A percentile compares a stretch with the other conserved stretches of the same genome.
Evolutionary conservation across 1,140 invertebrate genomes (phyloP).

Genomic region (Temnothorax longispinosus): DNA sequence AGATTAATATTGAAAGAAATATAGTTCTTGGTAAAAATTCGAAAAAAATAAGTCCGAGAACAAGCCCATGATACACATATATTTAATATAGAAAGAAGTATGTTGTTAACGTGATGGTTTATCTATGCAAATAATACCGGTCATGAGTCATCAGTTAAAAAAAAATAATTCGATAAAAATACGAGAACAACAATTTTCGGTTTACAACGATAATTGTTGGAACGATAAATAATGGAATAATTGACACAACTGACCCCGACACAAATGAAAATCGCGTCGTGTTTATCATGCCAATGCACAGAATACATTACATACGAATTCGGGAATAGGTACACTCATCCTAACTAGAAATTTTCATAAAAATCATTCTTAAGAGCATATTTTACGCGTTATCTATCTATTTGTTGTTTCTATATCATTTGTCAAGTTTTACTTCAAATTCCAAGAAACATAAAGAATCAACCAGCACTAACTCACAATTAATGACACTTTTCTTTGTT

Average conservation of each 20-base stretch:
- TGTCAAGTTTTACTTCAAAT: not conserved
- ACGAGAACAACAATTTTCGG: not conserved
- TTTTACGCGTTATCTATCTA: not conserved
- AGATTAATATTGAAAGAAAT: not conserved
- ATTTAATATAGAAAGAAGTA: not conserved
- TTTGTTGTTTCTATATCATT: not conserved
- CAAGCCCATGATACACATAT: not conserved
- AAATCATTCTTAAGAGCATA: not conserved
- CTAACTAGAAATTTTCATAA: not conserved
- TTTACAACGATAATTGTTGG: not conserved
- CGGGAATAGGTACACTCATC: not conserved
- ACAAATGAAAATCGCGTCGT: not conserved
- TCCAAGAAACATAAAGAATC: not conserved
- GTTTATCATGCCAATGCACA: not conserved
- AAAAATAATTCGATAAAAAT: not conserved
- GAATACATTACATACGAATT: not conserved
- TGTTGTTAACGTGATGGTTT: not conserved
- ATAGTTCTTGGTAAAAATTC: not conserved
- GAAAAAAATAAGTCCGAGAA: not conserved
- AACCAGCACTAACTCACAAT: not conserved
- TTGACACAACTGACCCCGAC: not conserved
- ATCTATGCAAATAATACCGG: not conserved
- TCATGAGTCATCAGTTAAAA: not conserved
- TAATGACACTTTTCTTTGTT: not conserved
- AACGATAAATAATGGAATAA: not conserved